A percentile compares a stretch with the other conserved stretches of the same genome.
Conservation (phyloP, 2,113 vertebrate species). For the Columba janthina region DNA sequence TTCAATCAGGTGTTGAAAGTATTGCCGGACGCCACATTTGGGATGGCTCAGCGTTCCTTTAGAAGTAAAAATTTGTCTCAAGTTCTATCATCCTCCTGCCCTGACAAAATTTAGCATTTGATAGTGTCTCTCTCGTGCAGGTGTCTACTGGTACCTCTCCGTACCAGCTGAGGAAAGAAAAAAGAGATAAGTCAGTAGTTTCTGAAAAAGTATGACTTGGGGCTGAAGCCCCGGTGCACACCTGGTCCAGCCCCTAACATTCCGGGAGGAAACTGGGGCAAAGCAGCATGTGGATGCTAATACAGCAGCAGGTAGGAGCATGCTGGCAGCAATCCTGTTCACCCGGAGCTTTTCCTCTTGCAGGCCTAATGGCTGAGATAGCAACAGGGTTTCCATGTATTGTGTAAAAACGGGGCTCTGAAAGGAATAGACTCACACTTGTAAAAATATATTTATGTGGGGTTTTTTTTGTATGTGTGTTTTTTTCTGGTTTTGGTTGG, state of each 20-base stretch:
- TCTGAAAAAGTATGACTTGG: neutral
- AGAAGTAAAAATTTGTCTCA: neutral
- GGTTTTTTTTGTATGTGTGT: no score
- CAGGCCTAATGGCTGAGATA: neutral
- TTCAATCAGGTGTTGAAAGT: neutral
- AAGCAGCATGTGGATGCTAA: neutral
- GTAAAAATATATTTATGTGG: neutral
- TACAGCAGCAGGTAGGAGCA: neutral
- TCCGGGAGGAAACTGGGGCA: neutral
- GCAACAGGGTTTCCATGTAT: neutral
- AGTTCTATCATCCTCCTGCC: neutral
- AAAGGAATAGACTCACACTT: neutral
- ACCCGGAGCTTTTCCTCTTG: neutral
- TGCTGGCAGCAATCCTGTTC: rapidly evolving
- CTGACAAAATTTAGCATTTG: neutral
- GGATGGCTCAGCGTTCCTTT: neutral
- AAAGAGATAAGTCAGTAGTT: neutral
- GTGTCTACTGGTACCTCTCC: neutral
- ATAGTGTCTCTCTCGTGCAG: neutral
- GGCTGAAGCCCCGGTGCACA: neutral
- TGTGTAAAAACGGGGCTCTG: neutral
- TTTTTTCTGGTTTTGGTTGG: neutral
- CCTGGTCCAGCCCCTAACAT: rapidly evolving
- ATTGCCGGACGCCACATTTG: neutral
- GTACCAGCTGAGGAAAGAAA: neutral